phyloP scores from a whole-genome alignment of 2,797 vertebrate species.

The Coilia nasus region DNA sequence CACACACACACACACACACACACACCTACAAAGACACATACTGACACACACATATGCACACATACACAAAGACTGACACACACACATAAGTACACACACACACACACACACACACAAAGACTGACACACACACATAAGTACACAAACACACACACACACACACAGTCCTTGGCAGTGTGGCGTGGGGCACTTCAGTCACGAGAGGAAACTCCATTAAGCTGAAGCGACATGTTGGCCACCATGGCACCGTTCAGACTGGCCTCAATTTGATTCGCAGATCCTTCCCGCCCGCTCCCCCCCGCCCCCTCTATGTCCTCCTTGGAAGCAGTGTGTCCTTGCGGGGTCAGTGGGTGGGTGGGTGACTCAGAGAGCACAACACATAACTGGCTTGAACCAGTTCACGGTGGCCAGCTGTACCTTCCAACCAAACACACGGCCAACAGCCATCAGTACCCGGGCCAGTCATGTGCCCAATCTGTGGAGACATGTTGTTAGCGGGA shows the following conservation, averaged over 20 bases:
- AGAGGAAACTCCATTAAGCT: background rate
- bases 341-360: background rate
- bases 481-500: background rate
- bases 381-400: constrained; percentile 22
- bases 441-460: background rate
- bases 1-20: too few relatives aligned
- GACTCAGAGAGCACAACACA: constrained; percentile 7
- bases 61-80: too few relatives aligned
- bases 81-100: too few relatives aligned
- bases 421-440: background rate
- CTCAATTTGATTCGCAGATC: background rate
- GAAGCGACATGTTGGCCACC: background rate
- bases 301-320: constrained; percentile 2
- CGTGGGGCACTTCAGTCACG: background rate
- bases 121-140: too few relatives aligned
- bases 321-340: background rate
- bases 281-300: background rate
- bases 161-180: background rate
- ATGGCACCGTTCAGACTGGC: constrained; percentile 7
- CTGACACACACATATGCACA: too few relatives aligned
- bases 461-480: background rate
- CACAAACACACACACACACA: background rate
- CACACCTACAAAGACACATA: too few relatives aligned
- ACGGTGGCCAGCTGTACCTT: background rate
- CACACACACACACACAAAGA: too few relatives aligned